These are phyloP conservation scores for Synergus itoensis DNA, from an alignment of 2,888 invertebrate genomes.

Conservation along the genomic window DNA sequence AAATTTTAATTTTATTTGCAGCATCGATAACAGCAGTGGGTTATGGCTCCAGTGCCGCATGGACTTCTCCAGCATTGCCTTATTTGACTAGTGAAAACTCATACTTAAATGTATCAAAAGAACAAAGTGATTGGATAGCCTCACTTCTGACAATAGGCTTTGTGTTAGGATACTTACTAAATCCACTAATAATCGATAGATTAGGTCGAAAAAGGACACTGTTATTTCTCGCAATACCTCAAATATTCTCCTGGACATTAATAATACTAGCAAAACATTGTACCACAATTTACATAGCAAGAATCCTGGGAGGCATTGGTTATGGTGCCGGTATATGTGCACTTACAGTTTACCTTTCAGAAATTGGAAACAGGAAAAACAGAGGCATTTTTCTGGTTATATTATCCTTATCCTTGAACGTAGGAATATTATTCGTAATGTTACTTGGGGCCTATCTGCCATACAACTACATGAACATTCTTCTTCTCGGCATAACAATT, in stretches of 20 bases:
- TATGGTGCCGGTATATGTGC: constrained; percentile 77
- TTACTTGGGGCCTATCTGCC: constrained; percentile 75
- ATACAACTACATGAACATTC: constrained; percentile 79
- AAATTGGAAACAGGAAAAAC: constrained; percentile 80
- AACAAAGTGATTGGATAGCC: constrained; percentile 70
- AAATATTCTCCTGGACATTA: constrained; percentile 67
- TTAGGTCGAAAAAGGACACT: constrained; percentile 68
- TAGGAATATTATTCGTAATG: constrained; percentile 73
- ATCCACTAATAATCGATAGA: constrained; percentile 66
- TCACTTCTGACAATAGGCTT: constrained; percentile 69
- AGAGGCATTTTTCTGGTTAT: constrained; percentile 81
- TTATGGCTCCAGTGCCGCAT: constrained; percentile 56
- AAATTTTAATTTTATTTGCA: not conserved
- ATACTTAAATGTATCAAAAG: constrained; percentile 62
- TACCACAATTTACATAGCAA: constrained; percentile 73
- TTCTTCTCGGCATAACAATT: constrained; percentile 80
- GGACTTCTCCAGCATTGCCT: constrained; percentile 71
- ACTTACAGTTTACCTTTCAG: constrained; percentile 81
- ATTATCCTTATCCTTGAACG: constrained; percentile 78
- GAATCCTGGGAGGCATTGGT: constrained; percentile 78
- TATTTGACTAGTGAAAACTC: constrained; percentile 63
- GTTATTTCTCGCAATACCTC: constrained; percentile 65
- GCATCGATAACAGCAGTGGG: constrained; percentile 15
- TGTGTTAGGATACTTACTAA: constrained; percentile 65
- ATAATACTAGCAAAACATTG: constrained; percentile 63